Evolutionary conservation across 2,113 vertebrate species (phyloP), one percentile per base, ranked within the genome.

Genomic region (Erythrolamprus reginae): DNA sequence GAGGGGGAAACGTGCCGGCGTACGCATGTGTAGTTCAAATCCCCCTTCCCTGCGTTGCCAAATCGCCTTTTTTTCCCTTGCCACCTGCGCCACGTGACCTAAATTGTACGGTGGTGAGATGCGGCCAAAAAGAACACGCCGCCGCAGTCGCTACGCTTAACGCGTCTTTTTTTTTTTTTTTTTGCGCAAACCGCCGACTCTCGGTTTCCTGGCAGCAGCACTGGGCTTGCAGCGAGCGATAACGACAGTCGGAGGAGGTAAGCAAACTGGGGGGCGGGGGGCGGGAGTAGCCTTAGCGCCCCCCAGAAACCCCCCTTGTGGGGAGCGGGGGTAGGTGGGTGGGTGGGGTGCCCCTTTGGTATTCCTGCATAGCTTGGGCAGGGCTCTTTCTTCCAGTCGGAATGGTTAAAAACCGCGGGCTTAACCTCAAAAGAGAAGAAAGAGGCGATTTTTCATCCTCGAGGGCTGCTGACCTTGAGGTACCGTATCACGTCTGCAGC

Each of bases 61-160:
- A n/a, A 1, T n/a, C 38, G 2, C 0, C 0, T 7, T 61, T 53
- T 53, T 56, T 3, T n/a, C n/a, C n/a, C n/a, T n/a, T n/a, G n/a
- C n/a, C n/a, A n/a, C 5, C 2, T 24, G 28, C 24, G 23, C 13
- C 4, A 23, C 21, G 33, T 55, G 33, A 5, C 53, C 0, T 23
- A 26, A 0, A 6, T 53, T 10, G 91, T 38, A 33, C 0, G 89
- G 93, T 91, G 90, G 92, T 86, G 15, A 17, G 61, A 1, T 0
- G 65, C 1, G 33, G 5, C n/a, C 53, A 3, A 10, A 23, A 26
- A 0, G 1, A n/a, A 0, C 2, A 65, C 0, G 13, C 12, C 0
- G 17, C 26, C 2, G 13, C 6, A 0, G 21, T 4, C 0, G 17
- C 33, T 19, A 4, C 4, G 5, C 5, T 4, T 0, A 4, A 7